Conservation (phyloP, 2,797 vertebrate genomes). For the Spinibarbus caldwelli region DNA sequence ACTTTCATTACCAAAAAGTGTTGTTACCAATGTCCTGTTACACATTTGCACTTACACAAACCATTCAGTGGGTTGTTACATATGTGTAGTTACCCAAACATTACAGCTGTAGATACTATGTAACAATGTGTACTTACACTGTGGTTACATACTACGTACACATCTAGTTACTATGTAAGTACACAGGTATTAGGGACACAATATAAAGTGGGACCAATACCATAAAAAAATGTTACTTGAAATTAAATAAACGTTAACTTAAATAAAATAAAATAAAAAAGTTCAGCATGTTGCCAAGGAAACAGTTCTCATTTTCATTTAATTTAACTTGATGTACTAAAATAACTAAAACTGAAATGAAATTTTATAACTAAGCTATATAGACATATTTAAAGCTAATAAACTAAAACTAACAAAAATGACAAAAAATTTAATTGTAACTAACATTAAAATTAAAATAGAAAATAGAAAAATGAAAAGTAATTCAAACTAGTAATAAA, state of each 20-base stretch:
- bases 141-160: too few relatives aligned
- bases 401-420: neutral
- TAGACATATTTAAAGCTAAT: neutral
- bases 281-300: neutral
- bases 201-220: too few relatives aligned
- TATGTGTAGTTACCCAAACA: too few relatives aligned
- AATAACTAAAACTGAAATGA: neutral
- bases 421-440: neutral
- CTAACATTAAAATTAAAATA: neutral
- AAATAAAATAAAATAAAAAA: neutral
- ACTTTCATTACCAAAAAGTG: too few relatives aligned
- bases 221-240: too few relatives aligned
- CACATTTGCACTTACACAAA: too few relatives aligned
- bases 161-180: too few relatives aligned
- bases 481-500: neutral
- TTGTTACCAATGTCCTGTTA: too few relatives aligned
- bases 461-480: neutral
- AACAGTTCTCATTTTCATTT: neutral
- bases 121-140: too few relatives aligned
- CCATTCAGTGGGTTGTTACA: too few relatives aligned
- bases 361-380: neutral
- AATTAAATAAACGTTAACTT: neutral
- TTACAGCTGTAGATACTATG: too few relatives aligned
- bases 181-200: too few relatives aligned
- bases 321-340: neutral